These are phyloP conservation scores for Bos javanicus DNA, from an alignment of 2,113 vertebrate species.

Conservation along the genomic window DNA sequence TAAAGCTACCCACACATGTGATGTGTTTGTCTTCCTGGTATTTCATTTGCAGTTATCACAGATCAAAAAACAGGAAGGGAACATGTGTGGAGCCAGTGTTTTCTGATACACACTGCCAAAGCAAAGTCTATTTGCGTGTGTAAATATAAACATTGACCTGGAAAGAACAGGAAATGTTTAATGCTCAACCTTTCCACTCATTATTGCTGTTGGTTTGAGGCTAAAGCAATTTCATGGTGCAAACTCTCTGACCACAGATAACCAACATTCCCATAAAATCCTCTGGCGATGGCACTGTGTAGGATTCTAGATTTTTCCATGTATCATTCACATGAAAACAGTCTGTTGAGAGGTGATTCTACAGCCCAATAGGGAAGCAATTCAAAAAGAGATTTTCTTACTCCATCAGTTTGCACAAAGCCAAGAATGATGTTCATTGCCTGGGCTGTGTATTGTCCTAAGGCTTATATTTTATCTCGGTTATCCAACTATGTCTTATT, in stretches of 20 bases:
- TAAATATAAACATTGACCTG: constrained; percentile 1
- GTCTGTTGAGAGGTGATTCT: background rate
- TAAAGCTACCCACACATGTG: background rate
- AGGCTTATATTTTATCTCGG: background rate
- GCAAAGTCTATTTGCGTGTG: background rate
- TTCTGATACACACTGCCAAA: background rate
- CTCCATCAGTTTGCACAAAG: background rate
- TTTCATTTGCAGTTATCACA: background rate
- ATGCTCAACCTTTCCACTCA: background rate
- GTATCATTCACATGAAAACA: background rate
- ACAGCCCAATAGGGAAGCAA: background rate
- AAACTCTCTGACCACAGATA: background rate
- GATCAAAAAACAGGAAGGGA: background rate
- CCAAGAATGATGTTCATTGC: background rate
- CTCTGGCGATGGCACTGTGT: background rate
- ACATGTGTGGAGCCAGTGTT: background rate
- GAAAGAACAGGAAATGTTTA: background rate
- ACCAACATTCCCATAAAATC: background rate
- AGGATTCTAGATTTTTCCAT: background rate
- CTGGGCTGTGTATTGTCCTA: background rate
- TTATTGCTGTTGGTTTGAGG: constrained; percentile 6
- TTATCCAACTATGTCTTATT: background rate
- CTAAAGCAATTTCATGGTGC: constrained; percentile 28
- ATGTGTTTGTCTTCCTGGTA: background rate
- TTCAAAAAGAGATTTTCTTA: background rate